Evolutionary conservation across 2,888 invertebrate species (phyloP), one percentile per base, ranked within the genome.

Genomic region (Dascillus cervinus): DNA sequence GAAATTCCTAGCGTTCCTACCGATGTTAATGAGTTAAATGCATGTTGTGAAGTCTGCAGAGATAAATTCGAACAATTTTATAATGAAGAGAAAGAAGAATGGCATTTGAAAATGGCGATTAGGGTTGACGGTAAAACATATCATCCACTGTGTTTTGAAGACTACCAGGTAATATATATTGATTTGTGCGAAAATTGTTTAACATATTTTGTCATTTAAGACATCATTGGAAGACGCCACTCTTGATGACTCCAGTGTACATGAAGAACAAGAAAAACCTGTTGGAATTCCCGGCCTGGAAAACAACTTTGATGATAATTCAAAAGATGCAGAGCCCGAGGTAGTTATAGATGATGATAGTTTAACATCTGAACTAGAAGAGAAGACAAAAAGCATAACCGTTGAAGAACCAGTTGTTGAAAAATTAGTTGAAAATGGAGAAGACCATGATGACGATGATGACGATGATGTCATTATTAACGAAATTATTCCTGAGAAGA

Each of bases 41-140:
- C 76, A 28, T 63, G 69, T 22, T 97, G 97, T 65, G 83, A 83
- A 43, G 82, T 95, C 29, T 98, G 97, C 65, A 81, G 83, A 8
- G 97, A 98, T 67, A 73, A 74, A 43, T 96, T 98, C 67, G 87
- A 92, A 46, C 87, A 90, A 63, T 95, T 90, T 69, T 98, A 88
- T 69, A 87, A 95, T 61, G 92, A 97, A 65, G 97, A 98, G 52
- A 80, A 82, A 45, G 98, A 99, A 62, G 95, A 92, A 59, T 99
- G 98, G 98, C 90, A 94, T 58, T 71, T 97, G 13, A 68, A 82
- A 40, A 84, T 89, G 58, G 90, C 95, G 0, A 70, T 87, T 11
- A 71, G 77, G 3, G 78, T 82, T 15, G 81, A 88, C 32, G 80
- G 75, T 0, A 74, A 75, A 41, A 79, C 81, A 48, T 95, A 89